Evolutionary conservation across 92 coral and sea anemone genomes (phyloP), one percentile per base, ranked within the genome.

Genomic region (Phymanthus crucifer): DNA sequence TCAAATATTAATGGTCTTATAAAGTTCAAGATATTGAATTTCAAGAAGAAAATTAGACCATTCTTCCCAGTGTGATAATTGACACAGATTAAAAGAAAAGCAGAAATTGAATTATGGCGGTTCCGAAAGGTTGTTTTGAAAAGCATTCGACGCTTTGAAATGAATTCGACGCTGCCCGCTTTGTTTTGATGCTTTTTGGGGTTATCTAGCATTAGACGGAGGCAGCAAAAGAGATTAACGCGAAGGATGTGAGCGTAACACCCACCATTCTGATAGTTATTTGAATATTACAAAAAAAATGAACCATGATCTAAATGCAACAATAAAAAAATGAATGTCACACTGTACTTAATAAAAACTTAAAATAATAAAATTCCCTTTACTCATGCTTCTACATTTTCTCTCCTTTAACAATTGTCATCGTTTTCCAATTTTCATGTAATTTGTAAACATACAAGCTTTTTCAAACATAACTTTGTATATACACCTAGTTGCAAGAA

Each of bases 1-100:
- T 61, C 34, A 61, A 61, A 61, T 24, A 61, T 61, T 61, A 61
- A 61, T 61, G 68, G 68, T 34, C 29, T 29, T 61, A 61, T 61
- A 61, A 61, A 61, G 34, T 61, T 61, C 68, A 61, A 4, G 33
- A 61, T 3, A 24, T 61, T 61, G 34, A 61, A 61, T 61, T 61
- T 24, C 32, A 29, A 61, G 10, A 24, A 61, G 34, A 24, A 61
- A 12, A 24, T 54, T 43, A 54, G 64, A 23, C 10, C 10, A 3
- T 54, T 54, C 29, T 24, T 29, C 36, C 36, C 3, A 61, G 32
- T 61, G 68, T 6, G 68, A 61, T 61, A 61, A 61, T 61, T 61
- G 29, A 61, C 32, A 61, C 14, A 61, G 64, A 54, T 54, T 54
- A 54, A 54, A 27, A n/a, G n/a, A n/a, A 29, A 61, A 27, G 35